Conservation (phyloP, 2,113 vertebrate species). For the Pteruthius melanotis region DNA sequence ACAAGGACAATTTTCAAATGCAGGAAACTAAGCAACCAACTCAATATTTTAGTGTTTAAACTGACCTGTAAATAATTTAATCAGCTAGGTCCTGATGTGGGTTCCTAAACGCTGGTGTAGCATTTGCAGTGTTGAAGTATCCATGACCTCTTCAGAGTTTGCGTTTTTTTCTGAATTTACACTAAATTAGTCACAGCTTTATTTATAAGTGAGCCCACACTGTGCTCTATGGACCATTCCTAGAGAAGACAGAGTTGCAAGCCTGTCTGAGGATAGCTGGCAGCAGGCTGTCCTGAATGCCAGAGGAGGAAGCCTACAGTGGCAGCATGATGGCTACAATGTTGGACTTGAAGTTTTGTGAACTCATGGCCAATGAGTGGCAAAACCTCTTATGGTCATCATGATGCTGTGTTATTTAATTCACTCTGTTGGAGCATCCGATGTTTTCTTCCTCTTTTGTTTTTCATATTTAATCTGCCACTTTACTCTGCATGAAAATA, state of each 20-base stretch:
- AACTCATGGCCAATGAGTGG: background rate
- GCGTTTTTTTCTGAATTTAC: background rate
- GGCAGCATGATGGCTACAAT: background rate
- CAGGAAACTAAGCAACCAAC: background rate
- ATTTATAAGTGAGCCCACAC: background rate
- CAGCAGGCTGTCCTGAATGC: background rate
- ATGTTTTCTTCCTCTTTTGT: background rate
- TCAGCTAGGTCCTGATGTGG: background rate
- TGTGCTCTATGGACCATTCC: background rate
- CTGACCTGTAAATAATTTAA: background rate
- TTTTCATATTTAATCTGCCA: background rate
- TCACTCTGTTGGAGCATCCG: background rate
- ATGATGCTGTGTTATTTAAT: background rate
- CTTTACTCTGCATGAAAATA: background rate
- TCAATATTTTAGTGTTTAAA: background rate
- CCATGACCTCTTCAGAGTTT: background rate
- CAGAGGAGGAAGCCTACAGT: background rate
- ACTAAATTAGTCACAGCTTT: background rate
- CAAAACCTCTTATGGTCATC: background rate
- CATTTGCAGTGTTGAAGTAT: background rate
- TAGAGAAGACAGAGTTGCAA: accelerated
- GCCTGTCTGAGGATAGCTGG: background rate
- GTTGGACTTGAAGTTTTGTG: background rate
- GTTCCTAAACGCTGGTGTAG: background rate
- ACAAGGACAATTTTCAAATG: background rate